These are phyloP conservation scores for Leptinotarsa lineolata DNA, from an alignment of 1,140 invertebrate genomes.

Conservation along the genomic window DNA sequence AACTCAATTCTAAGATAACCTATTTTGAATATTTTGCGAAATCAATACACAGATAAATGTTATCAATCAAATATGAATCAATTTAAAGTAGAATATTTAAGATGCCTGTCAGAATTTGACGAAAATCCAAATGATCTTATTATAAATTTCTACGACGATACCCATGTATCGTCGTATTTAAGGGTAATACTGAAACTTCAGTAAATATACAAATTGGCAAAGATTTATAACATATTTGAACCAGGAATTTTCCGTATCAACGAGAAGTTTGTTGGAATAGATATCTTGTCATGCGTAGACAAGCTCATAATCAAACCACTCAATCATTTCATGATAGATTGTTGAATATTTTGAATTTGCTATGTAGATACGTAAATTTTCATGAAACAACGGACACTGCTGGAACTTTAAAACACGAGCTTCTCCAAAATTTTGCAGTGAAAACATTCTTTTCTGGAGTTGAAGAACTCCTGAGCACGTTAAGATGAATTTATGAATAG, in stretches of 20 bases:
- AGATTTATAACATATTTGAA: slow-evolving; percentile 28
- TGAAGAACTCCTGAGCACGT: too few relatives aligned
- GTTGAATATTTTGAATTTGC: slow-evolving; percentile 30
- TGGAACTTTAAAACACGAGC: slow-evolving; percentile 22
- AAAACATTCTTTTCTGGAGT: slow-evolving; percentile 28
- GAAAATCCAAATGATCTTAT: slow-evolving; percentile 21
- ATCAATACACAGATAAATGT: background rate
- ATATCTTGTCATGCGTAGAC: slow-evolving; percentile 29
- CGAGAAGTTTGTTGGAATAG: slow-evolving; percentile 28
- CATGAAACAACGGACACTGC: slow-evolving; percentile 6
- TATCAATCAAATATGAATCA: slow-evolving; percentile 3
- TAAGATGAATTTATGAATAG: too few relatives aligned
- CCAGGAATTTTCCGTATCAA: slow-evolving; percentile 31
- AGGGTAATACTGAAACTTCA: slow-evolving; percentile 27
- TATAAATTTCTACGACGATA: slow-evolving; percentile 4
- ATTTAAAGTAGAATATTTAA: slow-evolving; percentile 15
- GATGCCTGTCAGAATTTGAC: slow-evolving; percentile 10
- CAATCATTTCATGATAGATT: slow-evolving; percentile 29
- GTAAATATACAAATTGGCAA: slow-evolving; percentile 34
- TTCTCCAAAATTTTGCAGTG: slow-evolving; percentile 14
- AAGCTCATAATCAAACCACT: slow-evolving; percentile 24
- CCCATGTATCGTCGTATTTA: too few relatives aligned
- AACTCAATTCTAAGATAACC: background rate
- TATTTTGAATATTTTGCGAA: background rate
- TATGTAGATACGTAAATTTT: slow-evolving; percentile 20